phyloP scores from a whole-genome alignment of 2,888 invertebrate genomes.

The Eretmocerus hayati region DNA sequence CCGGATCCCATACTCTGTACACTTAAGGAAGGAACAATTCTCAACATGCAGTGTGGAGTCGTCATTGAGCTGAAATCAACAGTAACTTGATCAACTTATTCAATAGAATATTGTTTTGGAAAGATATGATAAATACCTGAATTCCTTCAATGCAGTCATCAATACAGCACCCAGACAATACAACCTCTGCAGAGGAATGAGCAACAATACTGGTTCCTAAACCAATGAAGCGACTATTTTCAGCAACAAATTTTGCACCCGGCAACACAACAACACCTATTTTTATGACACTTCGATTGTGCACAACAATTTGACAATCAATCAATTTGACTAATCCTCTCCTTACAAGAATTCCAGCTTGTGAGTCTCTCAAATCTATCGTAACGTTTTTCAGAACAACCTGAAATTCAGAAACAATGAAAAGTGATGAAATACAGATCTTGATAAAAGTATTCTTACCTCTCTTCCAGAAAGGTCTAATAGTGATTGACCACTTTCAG shows the following conservation, averaged over 20 bases:
- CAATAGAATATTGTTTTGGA: neutral
- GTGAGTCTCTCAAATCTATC: constrained; percentile 50
- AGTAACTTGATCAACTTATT: neutral
- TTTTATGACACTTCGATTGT: constrained; percentile 50
- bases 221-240: constrained; percentile 49
- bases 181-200: constrained; percentile 33
- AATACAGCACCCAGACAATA: constrained; percentile 42
- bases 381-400: constrained; percentile 52
- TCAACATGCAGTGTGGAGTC: constrained; percentile 40
- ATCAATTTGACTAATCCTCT: constrained; percentile 48
- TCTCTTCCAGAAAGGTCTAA: constrained; percentile 51
- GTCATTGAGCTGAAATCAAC: constrained; percentile 43
- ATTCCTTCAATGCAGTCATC: constrained; percentile 40
- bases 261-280: constrained; percentile 52
- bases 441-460: constrained; percentile 23
- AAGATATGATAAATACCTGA: constrained; percentile 31
- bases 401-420: constrained; percentile 22
- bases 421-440: neutral
- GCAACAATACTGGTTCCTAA: constrained; percentile 52
- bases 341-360: constrained; percentile 50
- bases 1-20: constrained; percentile 50
- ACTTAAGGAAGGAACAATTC: constrained; percentile 45
- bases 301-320: constrained; percentile 51
- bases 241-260: constrained; percentile 45
- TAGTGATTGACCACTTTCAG: constrained; percentile 49